Conservation (phyloP, 2,113 vertebrate species). For the Dolichotis patagonum region DNA sequence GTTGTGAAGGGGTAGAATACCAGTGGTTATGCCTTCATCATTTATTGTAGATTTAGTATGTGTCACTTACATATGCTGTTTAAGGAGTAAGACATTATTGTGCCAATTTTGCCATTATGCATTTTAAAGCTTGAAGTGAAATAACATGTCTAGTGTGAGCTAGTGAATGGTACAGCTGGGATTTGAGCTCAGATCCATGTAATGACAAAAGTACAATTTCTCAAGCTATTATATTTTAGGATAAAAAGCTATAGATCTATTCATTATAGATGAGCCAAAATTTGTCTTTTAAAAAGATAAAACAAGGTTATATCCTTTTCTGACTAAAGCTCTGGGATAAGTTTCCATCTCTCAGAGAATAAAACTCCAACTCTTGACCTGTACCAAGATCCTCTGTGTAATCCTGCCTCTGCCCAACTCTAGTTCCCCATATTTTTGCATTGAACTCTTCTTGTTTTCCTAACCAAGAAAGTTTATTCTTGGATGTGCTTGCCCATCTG, state of each 20-base stretch:
- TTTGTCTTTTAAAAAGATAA: background rate
- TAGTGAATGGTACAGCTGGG: background rate
- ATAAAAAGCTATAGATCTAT: background rate
- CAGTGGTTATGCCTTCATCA: background rate
- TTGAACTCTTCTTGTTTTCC: background rate
- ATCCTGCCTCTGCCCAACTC: background rate
- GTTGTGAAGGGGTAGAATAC: background rate
- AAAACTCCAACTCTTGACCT: background rate
- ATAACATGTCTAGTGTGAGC: background rate
- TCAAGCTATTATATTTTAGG: background rate
- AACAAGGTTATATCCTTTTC: background rate
- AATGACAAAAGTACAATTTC: background rate
- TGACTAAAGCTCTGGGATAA: background rate
- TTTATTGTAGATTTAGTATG: background rate
- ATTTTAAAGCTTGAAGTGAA: constrained; percentile 12
- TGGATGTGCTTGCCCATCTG: background rate
- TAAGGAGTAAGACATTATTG: background rate
- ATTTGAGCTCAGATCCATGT: background rate
- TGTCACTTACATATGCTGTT: background rate
- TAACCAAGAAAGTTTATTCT: background rate
- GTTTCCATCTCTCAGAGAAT: background rate
- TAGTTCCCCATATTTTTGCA: background rate
- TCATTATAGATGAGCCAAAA: background rate
- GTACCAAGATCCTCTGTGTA: fast-evolving
- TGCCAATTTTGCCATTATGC: background rate